Conservation (phyloP, 2,113 vertebrate genomes). For the Ochotona curzoniae region DNA sequence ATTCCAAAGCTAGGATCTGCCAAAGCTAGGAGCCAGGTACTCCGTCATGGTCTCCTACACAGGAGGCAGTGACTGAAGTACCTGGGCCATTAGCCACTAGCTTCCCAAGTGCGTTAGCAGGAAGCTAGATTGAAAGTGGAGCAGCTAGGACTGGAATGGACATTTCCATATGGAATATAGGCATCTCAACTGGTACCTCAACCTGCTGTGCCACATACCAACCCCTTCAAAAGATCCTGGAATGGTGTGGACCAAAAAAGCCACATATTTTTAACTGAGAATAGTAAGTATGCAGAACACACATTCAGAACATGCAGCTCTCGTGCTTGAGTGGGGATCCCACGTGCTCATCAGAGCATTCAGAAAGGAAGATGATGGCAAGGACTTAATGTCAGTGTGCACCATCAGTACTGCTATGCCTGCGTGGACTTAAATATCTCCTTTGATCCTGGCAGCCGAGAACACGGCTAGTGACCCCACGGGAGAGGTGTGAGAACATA, state of each 20-base stretch:
- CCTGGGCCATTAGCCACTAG: too few species aligned
- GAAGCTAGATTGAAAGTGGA: too few species aligned
- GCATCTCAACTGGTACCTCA: too few species aligned
- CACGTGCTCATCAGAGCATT: neutral
- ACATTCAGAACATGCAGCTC: neutral
- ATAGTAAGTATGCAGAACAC: neutral
- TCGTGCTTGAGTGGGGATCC: neutral
- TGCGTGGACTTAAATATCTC: neutral
- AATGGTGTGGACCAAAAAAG: neutral
- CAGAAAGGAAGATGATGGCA: neutral
- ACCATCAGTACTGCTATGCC: neutral
- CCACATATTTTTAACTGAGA: neutral
- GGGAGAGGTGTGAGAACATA: neutral
- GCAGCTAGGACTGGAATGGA: too few species aligned
- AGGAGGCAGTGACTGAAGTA: too few species aligned
- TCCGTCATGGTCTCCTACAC: too few species aligned
- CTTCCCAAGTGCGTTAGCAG: too few species aligned
- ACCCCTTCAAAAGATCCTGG: neutral
- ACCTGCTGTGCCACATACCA: too few species aligned
- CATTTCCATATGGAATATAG: too few species aligned
- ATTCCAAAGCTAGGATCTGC: too few species aligned
- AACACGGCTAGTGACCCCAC: neutral
- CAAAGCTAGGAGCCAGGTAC: too few species aligned
- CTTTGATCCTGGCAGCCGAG: neutral
- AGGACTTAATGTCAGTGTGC: neutral